Conservation (phyloP, 2,888 invertebrate species). For the Lottia gigantea region DNA sequence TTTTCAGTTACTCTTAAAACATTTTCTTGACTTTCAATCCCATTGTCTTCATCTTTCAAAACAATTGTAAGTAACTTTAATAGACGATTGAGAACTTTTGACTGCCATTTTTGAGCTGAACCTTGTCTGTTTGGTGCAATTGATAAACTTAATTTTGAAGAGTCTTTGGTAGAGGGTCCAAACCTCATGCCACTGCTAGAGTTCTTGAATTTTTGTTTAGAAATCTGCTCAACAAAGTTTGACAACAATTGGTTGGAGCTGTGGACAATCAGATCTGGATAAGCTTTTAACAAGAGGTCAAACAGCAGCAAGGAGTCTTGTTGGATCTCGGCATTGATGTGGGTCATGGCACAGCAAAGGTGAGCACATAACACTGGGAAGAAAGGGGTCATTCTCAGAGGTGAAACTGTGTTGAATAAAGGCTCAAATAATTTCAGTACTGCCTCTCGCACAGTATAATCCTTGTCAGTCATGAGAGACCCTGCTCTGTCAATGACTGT, state of each 20-base stretch:
- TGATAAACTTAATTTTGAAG: conserved; percentile 76
- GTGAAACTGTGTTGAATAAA: conserved; percentile 37
- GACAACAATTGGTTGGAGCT: conserved; percentile 80
- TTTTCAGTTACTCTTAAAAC: conserved; percentile 2
- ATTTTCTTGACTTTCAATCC: background rate
- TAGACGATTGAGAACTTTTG: conserved; percentile 80
- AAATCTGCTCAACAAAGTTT: conserved; percentile 87
- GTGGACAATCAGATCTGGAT: conserved; percentile 76
- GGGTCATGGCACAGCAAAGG: conserved; percentile 89
- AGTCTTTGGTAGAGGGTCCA: conserved; percentile 24
- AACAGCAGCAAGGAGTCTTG: conserved; percentile 85
- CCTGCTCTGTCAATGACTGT: conserved; percentile 78
- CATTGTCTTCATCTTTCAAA: conserved; percentile 12
- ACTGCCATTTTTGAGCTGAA: conserved; percentile 83
- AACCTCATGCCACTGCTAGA: conserved; percentile 14
- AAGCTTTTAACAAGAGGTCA: conserved; percentile 79
- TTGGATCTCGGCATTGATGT: conserved; percentile 83
- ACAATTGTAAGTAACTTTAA: conserved; percentile 68
- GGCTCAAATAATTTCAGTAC: conserved; percentile 70
- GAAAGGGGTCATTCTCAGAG: conserved; percentile 73
- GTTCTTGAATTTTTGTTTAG: conserved; percentile 63
- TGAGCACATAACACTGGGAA: conserved; percentile 83
- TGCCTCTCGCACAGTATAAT: conserved; percentile 72
- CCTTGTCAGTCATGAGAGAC: conserved; percentile 79
- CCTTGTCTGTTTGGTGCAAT: conserved; percentile 79